These are phyloP conservation scores for Nemotelus nigrinus DNA, from an alignment of 2,888 invertebrate genomes.

Conservation along the genomic window DNA sequence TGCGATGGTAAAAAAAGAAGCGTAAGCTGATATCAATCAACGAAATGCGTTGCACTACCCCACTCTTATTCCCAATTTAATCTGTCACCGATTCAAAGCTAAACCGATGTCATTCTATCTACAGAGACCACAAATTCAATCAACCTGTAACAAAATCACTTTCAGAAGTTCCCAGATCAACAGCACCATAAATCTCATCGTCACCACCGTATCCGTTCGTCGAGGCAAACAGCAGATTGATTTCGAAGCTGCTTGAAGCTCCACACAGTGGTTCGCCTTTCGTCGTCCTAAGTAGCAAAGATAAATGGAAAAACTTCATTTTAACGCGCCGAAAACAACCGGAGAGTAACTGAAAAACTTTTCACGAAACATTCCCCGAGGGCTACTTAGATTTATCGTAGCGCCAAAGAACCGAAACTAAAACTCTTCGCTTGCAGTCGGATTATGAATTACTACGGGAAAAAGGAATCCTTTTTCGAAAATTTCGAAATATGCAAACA, in stretches of 20 bases:
- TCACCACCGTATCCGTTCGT: background rate
- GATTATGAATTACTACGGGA: background rate
- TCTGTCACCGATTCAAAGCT: background rate
- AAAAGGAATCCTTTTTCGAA: conserved; percentile 7
- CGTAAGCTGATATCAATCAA: too few relatives aligned
- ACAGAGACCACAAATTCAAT: conserved; percentile 20
- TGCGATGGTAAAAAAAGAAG: too few relatives aligned
- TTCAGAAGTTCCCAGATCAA: conserved; percentile 28
- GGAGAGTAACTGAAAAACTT: conserved; percentile 37
- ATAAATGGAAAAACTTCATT: conserved; percentile 37
- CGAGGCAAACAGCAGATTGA: conserved; percentile 20
- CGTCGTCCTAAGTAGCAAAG: conserved; percentile 13
- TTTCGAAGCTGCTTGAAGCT: conserved; percentile 14
- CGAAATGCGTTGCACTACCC: too few relatives aligned
- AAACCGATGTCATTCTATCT: background rate
- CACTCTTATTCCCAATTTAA: background rate
- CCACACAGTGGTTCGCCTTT: background rate
- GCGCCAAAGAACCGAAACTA: background rate
- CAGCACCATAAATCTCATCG: conserved; percentile 20
- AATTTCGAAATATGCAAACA: conserved; percentile 15
- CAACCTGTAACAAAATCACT: conserved; percentile 13
- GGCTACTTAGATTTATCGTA: conserved; percentile 25
- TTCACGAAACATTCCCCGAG: conserved; percentile 19
- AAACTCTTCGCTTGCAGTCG: background rate
- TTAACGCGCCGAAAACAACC: background rate